Evolutionary conservation across 1,140 invertebrate genomes (phyloP), one percentile per base, ranked within the genome.

Genomic region (Trissolcus basalis): DNA sequence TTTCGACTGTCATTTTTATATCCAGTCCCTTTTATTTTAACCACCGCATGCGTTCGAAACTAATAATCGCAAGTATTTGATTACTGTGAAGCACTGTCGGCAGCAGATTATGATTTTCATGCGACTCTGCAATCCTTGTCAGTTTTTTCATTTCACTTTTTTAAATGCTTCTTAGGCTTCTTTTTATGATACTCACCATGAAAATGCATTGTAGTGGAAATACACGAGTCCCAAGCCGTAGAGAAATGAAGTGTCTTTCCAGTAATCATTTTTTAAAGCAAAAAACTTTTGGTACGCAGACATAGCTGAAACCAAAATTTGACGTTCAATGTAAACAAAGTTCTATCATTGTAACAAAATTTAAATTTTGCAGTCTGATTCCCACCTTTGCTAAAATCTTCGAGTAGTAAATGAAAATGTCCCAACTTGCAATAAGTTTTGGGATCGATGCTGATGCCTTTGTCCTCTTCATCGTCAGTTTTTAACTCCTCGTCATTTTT

Each of bases 221-320:
- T 98, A 99, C 47, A 97, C 96, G 4, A 99, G 90, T 7, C 96
- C 97, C 36, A 97, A 89, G 13, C 97, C 97, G 89, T 98, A 99
- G 8, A 98, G 90, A 86, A 97, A 97, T 19, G 93, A 90, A 0
- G 95, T 91, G 89, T 98, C 95, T 86, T 95, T 96, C 96, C 96
- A 97, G 83, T 96, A 94, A 74, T 96, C 94, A 6, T 88, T 90
- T 83, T 94, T 92, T 11, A 94, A 86, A 11, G 91, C 91, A 82
- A 93, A 95, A 88, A 95, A 98, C 86, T 96, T 96, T 86, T 98
- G 96, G 89, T 98, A 98, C 4, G 96, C 96, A 32, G 96, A 97
- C 89, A 97, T 92, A 11, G 97, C 96, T 97, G 86, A 43, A 92
- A 91, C 79, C 86, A 67, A 27, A 27, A 27, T 10, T 10, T 3